Percentiles rank a stretch among this genome's conserved stretches.
These are phyloP conservation scores for Mesoligia furuncula DNA, from an alignment of 2,888 invertebrate genomes.

Conservation along the genomic window DNA sequence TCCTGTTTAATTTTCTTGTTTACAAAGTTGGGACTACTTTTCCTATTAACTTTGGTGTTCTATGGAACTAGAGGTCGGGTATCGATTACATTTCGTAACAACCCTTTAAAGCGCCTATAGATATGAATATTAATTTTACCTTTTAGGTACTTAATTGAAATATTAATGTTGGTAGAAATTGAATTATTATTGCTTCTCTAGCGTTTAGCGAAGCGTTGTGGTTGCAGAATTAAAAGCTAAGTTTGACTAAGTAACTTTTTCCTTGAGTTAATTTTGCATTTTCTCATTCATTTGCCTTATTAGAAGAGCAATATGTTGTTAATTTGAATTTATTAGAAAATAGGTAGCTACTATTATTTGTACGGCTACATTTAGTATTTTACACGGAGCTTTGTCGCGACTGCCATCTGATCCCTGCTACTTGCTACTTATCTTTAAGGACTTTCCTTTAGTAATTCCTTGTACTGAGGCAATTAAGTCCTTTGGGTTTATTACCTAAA, in stretches of 20 bases:
- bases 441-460: slow-evolving; percentile 3
- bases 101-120: slow-evolving; percentile 20
- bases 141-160: slow-evolving; percentile 37
- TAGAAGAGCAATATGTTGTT: not conserved
- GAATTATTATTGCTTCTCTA: slow-evolving; percentile 23
- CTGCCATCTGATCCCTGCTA: too few relatives aligned
- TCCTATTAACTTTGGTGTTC: slow-evolving; percentile 56
- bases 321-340: too few relatives aligned
- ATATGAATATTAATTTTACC: slow-evolving; percentile 49
- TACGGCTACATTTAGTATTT: not conserved
- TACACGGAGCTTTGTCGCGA: too few relatives aligned
- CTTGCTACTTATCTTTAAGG: not conserved
- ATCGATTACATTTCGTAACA: slow-evolving; percentile 41
- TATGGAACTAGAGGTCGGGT: slow-evolving; percentile 33
- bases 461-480: not conserved
- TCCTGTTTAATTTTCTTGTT: slow-evolving; percentile 83
- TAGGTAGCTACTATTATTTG: not conserved
- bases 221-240: not conserved
- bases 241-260: not conserved
- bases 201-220: not conserved
- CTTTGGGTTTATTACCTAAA: slow-evolving; percentile 5
- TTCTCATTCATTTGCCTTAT: not conserved
- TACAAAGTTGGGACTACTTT: slow-evolving; percentile 72
- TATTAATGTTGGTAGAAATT: slow-evolving; percentile 31
- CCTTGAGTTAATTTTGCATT: not conserved